Conservation (phyloP, 2,113 vertebrate species). For the Dromas ardeola region DNA sequence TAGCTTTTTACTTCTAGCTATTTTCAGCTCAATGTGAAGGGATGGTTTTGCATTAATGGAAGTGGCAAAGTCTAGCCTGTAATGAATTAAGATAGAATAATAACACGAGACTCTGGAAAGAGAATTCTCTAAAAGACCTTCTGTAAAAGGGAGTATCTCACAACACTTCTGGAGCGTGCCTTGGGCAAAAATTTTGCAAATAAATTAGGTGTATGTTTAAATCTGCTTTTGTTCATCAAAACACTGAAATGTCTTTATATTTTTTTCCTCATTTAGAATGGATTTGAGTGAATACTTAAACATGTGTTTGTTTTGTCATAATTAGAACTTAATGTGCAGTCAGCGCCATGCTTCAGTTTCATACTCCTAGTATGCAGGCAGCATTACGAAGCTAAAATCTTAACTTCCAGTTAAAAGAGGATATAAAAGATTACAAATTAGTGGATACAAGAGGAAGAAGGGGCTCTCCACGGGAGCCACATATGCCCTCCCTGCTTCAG, state of each 20-base stretch:
- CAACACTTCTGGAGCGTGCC: not conserved
- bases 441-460: constrained; percentile 42
- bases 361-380: not conserved
- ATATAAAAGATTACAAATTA: constrained; percentile 16
- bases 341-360: not conserved
- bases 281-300: not conserved
- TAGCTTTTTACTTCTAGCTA: not conserved
- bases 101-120: not conserved
- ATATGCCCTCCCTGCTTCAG: not conserved
- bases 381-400: not conserved
- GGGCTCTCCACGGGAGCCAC: not conserved
- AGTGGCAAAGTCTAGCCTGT: not conserved
- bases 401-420: constrained; percentile 28
- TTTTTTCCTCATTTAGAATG: not conserved
- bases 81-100: not conserved
- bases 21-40: not conserved
- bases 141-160: not conserved
- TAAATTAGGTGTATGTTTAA: not conserved
- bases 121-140: not conserved
- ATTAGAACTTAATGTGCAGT: not conserved
- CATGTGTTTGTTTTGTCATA: not conserved
- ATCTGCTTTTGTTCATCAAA: not conserved
- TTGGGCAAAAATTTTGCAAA: not conserved
- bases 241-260: not conserved
- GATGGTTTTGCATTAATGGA: not conserved